Evolutionary conservation across 1,140 invertebrate species (phyloP), one percentile per base, ranked within the genome.

Genomic region (Papilio polyxenes): DNA sequence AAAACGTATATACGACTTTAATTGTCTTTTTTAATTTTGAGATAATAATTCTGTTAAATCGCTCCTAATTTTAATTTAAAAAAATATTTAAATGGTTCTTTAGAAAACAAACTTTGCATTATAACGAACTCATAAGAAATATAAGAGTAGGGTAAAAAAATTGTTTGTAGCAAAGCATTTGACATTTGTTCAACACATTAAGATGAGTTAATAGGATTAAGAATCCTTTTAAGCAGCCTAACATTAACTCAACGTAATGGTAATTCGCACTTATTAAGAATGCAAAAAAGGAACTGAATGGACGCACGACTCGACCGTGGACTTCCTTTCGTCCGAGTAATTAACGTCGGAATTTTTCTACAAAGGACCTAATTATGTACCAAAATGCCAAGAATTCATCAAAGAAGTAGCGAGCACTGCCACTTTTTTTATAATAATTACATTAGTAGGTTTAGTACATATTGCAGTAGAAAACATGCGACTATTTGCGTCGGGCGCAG

Each of bases 401-500:
- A 74, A 81, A 84, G 83, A 74, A 82, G 53, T 37, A 51, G 49
- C 44, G 48, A 72, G 77, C 53, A 59, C 13, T 69, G 31, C 37
- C 13, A 75, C 76, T 85, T 83, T 80, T 83, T 80, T 85, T 82
- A 83, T 49, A 83, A 82, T 86, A 85, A 85, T 88, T 85, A 82
- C 84, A 77, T 82, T 81, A 82, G 82, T 69, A 20, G 81, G 51
- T 81, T n/a, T n/a, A n/a, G n/a, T n/a, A n/a, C n/a, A 82, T 82
- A 83, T 81, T 83, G 80, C 81, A 80, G 65, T n/a, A 74, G 82
- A 78, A 83, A 85, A 65, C 83, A 83, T 82, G 85, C 82, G 85
- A 84, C 85, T 92, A 92, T 92, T 92, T 91, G 87, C 88, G 90
- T 86, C 85, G 75, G 82, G 75, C 72, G 82, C 74, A 84, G 83